Evolutionary conservation across 2,888 invertebrate genomes (phyloP).

Genomic region (Fragum sueziense): DNA sequence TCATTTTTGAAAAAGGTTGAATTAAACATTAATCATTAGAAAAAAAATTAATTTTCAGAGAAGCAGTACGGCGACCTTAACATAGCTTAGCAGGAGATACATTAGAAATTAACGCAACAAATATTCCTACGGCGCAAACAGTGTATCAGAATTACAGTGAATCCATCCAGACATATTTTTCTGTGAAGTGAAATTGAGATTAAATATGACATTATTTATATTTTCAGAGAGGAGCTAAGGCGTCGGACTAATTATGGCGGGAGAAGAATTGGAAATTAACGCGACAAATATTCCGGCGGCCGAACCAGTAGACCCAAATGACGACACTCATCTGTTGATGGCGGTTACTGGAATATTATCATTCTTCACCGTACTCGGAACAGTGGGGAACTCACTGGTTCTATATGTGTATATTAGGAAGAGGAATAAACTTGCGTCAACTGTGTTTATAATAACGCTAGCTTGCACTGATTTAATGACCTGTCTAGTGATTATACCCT

Average conservation of each 20-base stretch:
- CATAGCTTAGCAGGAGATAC: too few relatives aligned
- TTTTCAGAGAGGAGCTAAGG: neutral
- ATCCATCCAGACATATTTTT: too few relatives aligned
- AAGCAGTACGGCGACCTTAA: too few relatives aligned
- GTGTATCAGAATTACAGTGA: too few relatives aligned
- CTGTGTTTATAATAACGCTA: slow-evolving; percentile 76
- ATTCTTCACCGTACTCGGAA: slow-evolving; percentile 69
- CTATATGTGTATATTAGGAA: slow-evolving; percentile 74
- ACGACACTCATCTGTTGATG: slow-evolving; percentile 35
- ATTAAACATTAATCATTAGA: too few relatives aligned
- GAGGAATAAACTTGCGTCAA: slow-evolving; percentile 73
- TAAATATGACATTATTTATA: neutral
- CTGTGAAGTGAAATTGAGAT: too few relatives aligned
- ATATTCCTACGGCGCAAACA: too few relatives aligned
- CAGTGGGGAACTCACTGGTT: slow-evolving; percentile 76
- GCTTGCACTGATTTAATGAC: slow-evolving; percentile 75
- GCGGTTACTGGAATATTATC: slow-evolving; percentile 68
- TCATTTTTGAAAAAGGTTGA: too few relatives aligned
- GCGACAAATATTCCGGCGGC: slow-evolving; percentile 29
- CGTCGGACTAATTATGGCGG: neutral
- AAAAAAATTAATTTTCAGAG: too few relatives aligned
- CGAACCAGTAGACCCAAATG: neutral
- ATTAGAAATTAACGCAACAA: too few relatives aligned
- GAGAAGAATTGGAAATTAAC: neutral
- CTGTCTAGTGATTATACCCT: slow-evolving; percentile 74